A percentile compares a stretch with the other conserved stretches of the same genome.
phyloP scores from a whole-genome alignment of 2,888 invertebrate genomes.

The Lissonota sp. region DNA sequence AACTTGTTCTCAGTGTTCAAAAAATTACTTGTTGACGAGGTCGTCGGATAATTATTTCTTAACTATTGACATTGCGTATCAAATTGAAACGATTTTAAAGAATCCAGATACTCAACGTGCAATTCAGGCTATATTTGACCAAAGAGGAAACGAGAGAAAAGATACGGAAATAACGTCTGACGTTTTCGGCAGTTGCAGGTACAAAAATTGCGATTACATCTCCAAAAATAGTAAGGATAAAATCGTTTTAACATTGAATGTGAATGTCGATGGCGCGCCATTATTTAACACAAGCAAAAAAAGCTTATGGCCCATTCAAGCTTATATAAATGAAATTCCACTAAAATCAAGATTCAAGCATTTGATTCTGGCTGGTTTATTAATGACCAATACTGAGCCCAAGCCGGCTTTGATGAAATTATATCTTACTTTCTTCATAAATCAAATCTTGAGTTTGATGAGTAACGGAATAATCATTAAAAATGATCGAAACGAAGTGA shows the following conservation, averaged over 20 bases:
- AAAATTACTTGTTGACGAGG: constrained; percentile 27
- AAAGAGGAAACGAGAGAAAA: too few species aligned
- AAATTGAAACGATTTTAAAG: constrained; percentile 43
- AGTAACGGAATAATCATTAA: constrained; percentile 17
- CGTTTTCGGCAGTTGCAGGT: too few species aligned
- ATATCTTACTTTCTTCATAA: constrained; percentile 1
- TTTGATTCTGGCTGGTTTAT: constrained; percentile 34
- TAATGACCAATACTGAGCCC: constrained; percentile 33
- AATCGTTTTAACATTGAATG: constrained; percentile 5
- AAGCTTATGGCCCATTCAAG: constrained; percentile 47
- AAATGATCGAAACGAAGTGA: background rate
- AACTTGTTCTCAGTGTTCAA: constrained; percentile 19
- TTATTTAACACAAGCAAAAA: constrained; percentile 31
- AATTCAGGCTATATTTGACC: too few species aligned
- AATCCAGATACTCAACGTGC: constrained; percentile 23
- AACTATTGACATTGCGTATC: constrained; percentile 45
- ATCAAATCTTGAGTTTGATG: constrained; percentile 24
- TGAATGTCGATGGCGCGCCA: constrained; percentile 49
- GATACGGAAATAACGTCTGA: too few species aligned
- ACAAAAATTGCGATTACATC: too few species aligned
- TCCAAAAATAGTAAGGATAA: too few species aligned
- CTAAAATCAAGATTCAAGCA: constrained; percentile 40
- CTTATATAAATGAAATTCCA: constrained; percentile 31
- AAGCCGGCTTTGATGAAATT: constrained; percentile 38
- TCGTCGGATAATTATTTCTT: constrained; percentile 30